Conservation (phyloP, 2,113 vertebrate species). For the Jacana jacana region DNA sequence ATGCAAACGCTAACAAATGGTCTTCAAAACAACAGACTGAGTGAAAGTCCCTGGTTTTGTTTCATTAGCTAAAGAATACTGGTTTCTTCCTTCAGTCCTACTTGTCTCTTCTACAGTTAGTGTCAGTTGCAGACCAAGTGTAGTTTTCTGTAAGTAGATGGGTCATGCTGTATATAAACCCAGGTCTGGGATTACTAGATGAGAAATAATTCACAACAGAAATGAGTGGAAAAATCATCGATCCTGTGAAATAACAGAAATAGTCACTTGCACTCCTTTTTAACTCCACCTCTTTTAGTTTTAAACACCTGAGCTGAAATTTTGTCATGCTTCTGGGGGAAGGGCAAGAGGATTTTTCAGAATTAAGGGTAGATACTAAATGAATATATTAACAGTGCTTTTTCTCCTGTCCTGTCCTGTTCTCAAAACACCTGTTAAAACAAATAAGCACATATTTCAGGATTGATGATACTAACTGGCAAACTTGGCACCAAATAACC, state of each 20-base stretch:
- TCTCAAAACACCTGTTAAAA: constrained; percentile 61
- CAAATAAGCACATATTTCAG: constrained; percentile 51
- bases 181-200: background rate
- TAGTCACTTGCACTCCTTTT: background rate
- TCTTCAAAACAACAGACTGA: background rate
- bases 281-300: background rate
- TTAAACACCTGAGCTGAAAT: constrained; percentile 14
- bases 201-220: background rate
- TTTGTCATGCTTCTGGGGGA: background rate
- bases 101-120: background rate
- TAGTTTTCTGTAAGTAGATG: background rate
- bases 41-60: background rate
- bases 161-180: background rate
- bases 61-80: background rate
- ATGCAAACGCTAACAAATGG: background rate
- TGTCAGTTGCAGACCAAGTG: background rate
- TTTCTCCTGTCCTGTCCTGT: constrained; percentile 45
- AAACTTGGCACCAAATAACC: constrained; percentile 62
- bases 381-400: constrained; percentile 52
- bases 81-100: background rate
- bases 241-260: background rate
- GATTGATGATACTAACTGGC: constrained; percentile 62
- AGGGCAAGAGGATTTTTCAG: background rate
- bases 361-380: constrained; percentile 12
- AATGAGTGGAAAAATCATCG: background rate